phyloP scores from a whole-genome alignment of 2,113 vertebrate species.

The Axis porcinus region DNA sequence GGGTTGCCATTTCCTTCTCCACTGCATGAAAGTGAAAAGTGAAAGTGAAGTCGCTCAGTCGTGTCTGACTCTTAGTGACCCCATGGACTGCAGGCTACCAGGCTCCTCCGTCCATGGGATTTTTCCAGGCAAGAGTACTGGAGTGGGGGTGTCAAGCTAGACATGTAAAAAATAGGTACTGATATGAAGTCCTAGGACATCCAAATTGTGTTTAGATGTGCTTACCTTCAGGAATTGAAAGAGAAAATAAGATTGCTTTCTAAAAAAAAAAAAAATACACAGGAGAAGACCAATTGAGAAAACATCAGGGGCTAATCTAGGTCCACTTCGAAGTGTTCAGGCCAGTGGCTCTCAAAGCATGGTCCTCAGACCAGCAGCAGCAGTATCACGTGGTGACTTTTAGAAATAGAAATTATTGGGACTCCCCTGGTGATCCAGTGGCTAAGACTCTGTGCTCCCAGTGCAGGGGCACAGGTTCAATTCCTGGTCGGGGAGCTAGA shows the following conservation, averaged over 20 bases:
- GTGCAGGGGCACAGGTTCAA: neutral
- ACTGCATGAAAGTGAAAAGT: too few relatives aligned
- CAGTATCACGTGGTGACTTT: neutral
- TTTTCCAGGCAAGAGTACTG: too few relatives aligned
- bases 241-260: neutral
- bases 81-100: too few relatives aligned
- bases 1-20: too few relatives aligned
- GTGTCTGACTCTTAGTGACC: too few relatives aligned
- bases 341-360: neutral
- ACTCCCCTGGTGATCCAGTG: neutral
- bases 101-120: too few relatives aligned
- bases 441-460: neutral
- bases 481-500: neutral
- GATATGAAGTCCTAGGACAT: neutral
- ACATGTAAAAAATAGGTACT: neutral
- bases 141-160: neutral
- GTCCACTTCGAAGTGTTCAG: neutral
- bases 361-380: neutral
- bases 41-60: too few relatives aligned
- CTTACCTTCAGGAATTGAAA: constrained; percentile 13
- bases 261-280: neutral
- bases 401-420: neutral
- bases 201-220: neutral
- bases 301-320: neutral
- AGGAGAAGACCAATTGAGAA: neutral